Evolutionary conservation across 2,888 invertebrate species (phyloP), one percentile per base, ranked within the genome.

Genomic region (Argyresthia albistria): DNA sequence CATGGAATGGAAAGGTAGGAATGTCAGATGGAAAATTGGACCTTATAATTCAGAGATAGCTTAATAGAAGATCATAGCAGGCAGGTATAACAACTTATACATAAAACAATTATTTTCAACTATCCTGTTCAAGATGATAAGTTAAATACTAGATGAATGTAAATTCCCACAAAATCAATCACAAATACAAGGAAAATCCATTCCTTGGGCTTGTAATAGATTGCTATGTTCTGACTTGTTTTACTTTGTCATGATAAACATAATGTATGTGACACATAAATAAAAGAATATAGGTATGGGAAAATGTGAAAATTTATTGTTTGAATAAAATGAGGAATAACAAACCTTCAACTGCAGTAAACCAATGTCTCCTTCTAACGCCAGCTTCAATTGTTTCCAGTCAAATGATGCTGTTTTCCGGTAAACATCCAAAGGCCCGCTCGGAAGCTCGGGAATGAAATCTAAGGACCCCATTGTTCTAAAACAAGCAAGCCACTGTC

Each of bases 351-450:
- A 90, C 70, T 90, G 89, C 37, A 97, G 75, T 57, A 90, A 82
- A 50, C 94, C 92, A 52, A 87, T 73, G 65, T 93, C 92, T 58
- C 93, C 94, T 71, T 96, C 95, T 56, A 97, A 84, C 52, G 94
- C 90, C 46, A 95, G 69, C 69, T 93, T 93, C 76, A 98, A 89
- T 57, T 90, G 89, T 76, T 95, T 96, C 96, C 97, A 97, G 70
- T 96, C 91, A 66, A 97, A 97, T 12, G 92, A 91, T 1, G 96
- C 93, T 58, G 89, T 90, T 60, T 91, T 92, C 60, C 97, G 91
- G 73, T 95, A 97, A 0, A 66, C 77, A 69, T 95, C 94, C 59
- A 97, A 80, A 8, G 97, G 95, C 55, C 95, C 95, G 48, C 83
- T 89, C 14, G 93, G 92, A 55, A 93, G 78, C 73, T 93, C 91